Evolutionary conservation across 2,113 vertebrate genomes (phyloP).

Genomic region (Platysternon megacephalum): DNA sequence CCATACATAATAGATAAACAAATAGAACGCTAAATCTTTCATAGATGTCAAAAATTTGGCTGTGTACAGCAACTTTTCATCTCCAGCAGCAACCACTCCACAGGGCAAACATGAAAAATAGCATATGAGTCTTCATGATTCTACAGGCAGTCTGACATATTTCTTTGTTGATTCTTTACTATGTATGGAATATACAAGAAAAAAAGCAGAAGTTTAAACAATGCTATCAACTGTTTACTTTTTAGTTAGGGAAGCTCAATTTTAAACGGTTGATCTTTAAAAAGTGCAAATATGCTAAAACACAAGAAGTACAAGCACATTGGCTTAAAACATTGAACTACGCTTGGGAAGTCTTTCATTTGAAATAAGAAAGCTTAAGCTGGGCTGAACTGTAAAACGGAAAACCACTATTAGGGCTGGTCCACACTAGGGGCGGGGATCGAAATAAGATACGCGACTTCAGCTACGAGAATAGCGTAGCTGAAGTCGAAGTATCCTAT

Average conservation of each 20-base stretch:
- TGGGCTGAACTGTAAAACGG: neutral
- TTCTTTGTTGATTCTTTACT: neutral
- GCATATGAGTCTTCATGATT: neutral
- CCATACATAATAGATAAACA: constrained; percentile 1
- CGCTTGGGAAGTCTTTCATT: neutral
- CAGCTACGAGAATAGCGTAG: no score
- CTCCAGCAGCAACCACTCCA: neutral
- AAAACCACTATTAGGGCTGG: neutral
- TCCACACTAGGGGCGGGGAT: no score
- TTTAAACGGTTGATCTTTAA: neutral
- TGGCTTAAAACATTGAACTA: neutral
- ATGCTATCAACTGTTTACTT: neutral
- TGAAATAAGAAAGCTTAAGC: neutral
- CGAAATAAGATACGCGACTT: no score
- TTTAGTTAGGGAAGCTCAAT: neutral
- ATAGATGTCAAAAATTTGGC: neutral
- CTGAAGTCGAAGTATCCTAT: no score
- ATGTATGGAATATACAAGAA: neutral
- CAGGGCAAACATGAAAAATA: constrained; percentile 9
- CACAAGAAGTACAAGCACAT: neutral
- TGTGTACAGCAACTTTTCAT: neutral
- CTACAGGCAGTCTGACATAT: neutral
- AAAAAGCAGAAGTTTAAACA: constrained; percentile 10
- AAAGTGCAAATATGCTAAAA: neutral
- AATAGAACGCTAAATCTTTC: neutral